Base-by-base conservation (phyloP, 2,113 vertebrate genomes). In the Andinoacara biseriatus region DNA sequence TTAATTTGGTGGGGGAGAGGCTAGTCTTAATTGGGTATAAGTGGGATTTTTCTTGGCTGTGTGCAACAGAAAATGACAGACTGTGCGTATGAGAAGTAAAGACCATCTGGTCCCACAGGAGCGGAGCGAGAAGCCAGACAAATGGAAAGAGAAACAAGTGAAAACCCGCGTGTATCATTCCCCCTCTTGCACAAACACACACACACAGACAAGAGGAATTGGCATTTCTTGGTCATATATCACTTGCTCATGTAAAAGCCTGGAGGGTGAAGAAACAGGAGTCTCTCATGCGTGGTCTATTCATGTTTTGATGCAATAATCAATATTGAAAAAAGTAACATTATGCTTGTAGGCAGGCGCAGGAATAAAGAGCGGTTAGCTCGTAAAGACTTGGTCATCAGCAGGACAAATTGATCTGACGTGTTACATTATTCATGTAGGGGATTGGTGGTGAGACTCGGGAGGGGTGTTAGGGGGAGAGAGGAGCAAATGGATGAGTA, bases 51-150 rank as follows among this genome's bases (percentile, higher is more conserved):
- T 92, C 88, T 91, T 93, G 91, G 91, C 91, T 79, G 84, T 69
- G 80, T 82, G 78, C 84, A 86, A 90, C 85, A 91, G 62, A 93
- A 93, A 91, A 94, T 92, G 93, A 92, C 94, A 94, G 91, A 90
- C 91, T 91, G 89, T 83, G 86, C 24, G 83, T 83, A 86, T 87
- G 89, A 93, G 89, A 92, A 93, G 92, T 89, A 90, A 92, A 91
- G 92, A 91, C 92, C 93, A 93, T 93, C 94, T 93, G 94, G 87
- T 93, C 93, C 92, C 94, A 89, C 46, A 76, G 90, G 93, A 94
- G 90, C 76, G 2, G 61, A 86, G 87, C 65, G 80, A 81, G 84
- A 88, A 84, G 92, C 85, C 86, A 90, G 86, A 94, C 88, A 88
- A 93, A 93, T 89, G 80, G 87, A 93, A 92, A 88, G 80, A 92